These are phyloP conservation scores for Shargacucullia verbasci DNA, from an alignment of 2,888 invertebrate species.

Conservation along the genomic window DNA sequence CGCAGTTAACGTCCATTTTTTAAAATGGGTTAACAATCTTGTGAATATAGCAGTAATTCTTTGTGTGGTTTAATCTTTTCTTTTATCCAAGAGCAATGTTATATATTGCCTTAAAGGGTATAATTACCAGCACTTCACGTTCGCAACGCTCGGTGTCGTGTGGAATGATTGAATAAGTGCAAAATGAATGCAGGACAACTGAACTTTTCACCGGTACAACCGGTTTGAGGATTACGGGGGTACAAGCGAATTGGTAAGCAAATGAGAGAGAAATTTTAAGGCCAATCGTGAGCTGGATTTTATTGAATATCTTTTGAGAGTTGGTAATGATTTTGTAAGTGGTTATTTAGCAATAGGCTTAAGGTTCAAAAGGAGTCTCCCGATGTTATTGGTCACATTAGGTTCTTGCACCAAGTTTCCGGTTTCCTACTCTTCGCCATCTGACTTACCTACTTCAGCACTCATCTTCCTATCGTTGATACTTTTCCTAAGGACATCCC, in stretches of 20 bases:
- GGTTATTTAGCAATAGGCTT: too few relatives aligned
- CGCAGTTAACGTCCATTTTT: constrained; percentile 17
- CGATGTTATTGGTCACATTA: too few relatives aligned
- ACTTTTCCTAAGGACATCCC: too few relatives aligned
- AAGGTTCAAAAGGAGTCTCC: too few relatives aligned
- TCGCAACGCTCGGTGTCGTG: constrained; percentile 48
- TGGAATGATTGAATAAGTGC: constrained; percentile 56
- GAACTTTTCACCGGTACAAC: constrained; percentile 51
- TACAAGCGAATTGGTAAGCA: constrained; percentile 31
- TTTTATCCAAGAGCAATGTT: constrained; percentile 18
- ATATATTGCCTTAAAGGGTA: constrained; percentile 35
- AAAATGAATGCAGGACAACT: constrained; percentile 41
- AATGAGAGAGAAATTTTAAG: constrained; percentile 44
- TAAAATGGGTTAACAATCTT: constrained; percentile 31
- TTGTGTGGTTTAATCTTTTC: neutral
- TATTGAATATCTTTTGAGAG: too few relatives aligned
- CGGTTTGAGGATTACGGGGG: constrained; percentile 43
- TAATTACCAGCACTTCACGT: constrained; percentile 58
- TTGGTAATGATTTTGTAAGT: too few relatives aligned
- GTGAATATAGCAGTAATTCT: neutral
- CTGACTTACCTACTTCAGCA: too few relatives aligned
- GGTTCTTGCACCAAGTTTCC: too few relatives aligned
- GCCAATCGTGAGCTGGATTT: constrained; percentile 1
- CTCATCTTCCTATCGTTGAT: too few relatives aligned
- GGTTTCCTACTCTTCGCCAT: too few relatives aligned